A percentile compares a stretch with the other conserved stretches of the same genome.
Conservation (phyloP, 2,888 invertebrate genomes). For the Athrips mouffetella region DNA sequence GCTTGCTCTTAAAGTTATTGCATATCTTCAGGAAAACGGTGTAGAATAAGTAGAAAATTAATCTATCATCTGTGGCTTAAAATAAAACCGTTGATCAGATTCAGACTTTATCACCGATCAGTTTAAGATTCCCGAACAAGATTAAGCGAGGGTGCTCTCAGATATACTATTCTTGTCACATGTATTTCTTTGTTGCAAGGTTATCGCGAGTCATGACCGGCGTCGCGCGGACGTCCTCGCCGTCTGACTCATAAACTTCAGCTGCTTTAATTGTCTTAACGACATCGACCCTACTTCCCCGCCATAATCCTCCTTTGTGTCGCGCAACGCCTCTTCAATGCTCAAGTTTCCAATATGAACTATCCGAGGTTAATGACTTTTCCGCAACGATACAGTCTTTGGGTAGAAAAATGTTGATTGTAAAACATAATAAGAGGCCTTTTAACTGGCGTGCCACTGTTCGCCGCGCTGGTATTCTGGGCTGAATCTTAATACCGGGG, state of each 20-base stretch:
- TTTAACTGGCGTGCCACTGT: conserved; percentile 32
- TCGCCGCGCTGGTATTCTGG: conserved; percentile 26
- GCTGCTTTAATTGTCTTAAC: conserved; percentile 27
- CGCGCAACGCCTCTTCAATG: conserved; percentile 17
- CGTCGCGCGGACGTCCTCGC: conserved; percentile 24
- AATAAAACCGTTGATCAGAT: background rate
- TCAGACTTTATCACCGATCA: background rate
- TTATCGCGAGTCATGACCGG: conserved; percentile 20
- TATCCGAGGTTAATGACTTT: conserved; percentile 27
- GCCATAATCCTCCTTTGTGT: conserved; percentile 21
- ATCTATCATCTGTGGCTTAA: background rate
- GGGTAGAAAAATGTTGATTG: conserved; percentile 15
- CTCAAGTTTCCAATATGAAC: conserved; percentile 12
- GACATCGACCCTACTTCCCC: conserved; percentile 25
- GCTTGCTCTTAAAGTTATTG: no score
- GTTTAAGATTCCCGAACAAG: background rate
- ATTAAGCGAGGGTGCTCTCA: conserved; percentile 1
- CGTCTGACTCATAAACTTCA: conserved; percentile 31
- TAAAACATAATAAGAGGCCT: conserved; percentile 23
- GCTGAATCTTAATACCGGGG: conserved; percentile 30
- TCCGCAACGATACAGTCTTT: conserved; percentile 27
- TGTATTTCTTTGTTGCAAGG: conserved; percentile 21
- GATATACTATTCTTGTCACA: conserved; percentile 13
- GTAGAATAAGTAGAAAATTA: background rate
- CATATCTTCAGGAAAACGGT: background rate